Percentiles rank a stretch among this genome's conserved stretches.
These are phyloP conservation scores for Ichneumon xanthorius DNA, from an alignment of 2,888 invertebrate genomes.

Conservation along the genomic window DNA sequence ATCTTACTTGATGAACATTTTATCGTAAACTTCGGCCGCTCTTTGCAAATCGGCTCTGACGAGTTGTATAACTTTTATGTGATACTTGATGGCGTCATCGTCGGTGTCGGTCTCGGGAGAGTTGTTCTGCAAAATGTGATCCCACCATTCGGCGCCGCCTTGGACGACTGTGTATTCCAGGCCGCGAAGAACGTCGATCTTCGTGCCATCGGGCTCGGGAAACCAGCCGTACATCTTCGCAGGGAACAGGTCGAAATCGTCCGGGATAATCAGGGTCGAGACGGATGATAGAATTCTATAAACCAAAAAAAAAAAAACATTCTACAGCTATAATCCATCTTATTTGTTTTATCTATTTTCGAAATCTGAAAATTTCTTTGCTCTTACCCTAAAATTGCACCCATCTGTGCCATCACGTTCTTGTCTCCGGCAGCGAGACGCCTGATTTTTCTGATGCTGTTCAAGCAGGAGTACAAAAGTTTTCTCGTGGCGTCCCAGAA, in stretches of 20 bases:
- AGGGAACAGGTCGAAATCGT: constrained; percentile 90
- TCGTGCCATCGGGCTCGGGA: constrained; percentile 74
- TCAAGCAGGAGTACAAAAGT: constrained; percentile 91
- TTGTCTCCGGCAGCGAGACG: constrained; percentile 91
- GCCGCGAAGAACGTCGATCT: constrained; percentile 87
- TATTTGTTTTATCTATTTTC: neutral
- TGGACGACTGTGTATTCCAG: constrained; percentile 90
- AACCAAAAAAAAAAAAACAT: constrained; percentile 43
- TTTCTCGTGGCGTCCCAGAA: constrained; percentile 94
- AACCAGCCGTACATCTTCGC: constrained; percentile 89
- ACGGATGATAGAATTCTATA: constrained; percentile 89
- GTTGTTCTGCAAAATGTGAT: constrained; percentile 90
- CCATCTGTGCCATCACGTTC: constrained; percentile 89
- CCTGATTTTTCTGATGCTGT: constrained; percentile 90
- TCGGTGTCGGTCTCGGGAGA: constrained; percentile 88
- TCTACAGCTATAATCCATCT: neutral
- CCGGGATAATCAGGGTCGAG: constrained; percentile 87
- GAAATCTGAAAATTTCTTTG: neutral
- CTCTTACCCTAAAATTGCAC: constrained; percentile 88
- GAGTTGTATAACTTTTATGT: constrained; percentile 93
- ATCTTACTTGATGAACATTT: constrained; percentile 93
- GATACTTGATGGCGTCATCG: constrained; percentile 90
- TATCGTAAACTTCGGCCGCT: constrained; percentile 93
- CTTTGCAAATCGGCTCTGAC: constrained; percentile 92
- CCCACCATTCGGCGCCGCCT: constrained; percentile 92